A percentile compares a stretch with the other conserved stretches of the same genome.
Evolutionary conservation across 2,888 invertebrate genomes (phyloP).

Genomic region (Caenorhabditis becei): DNA sequence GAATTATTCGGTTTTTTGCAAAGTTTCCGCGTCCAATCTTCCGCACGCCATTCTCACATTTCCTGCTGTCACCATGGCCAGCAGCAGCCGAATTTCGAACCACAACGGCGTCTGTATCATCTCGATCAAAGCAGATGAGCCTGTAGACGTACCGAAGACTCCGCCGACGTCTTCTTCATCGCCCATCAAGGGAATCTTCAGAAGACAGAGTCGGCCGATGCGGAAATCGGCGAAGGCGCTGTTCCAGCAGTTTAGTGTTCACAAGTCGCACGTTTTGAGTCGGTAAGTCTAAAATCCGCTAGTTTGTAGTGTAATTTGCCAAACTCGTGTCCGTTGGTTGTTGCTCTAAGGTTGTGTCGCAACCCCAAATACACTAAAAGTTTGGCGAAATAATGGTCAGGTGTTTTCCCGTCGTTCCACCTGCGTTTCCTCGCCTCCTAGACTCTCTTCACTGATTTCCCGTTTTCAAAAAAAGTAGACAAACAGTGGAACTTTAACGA

Average conservation of each 20-base stretch:
- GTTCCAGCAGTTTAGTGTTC: constrained; percentile 52
- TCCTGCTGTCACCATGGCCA: neutral
- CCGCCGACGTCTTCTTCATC: constrained; percentile 18
- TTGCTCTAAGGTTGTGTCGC: too few species aligned
- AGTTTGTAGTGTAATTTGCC: neutral
- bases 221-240: constrained; percentile 56
- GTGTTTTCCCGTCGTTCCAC: neutral
- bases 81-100: constrained; percentile 25
- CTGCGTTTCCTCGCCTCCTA: neutral
- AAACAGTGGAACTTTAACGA: constrained; percentile 31
- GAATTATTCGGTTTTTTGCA: too few species aligned
- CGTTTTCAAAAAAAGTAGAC: neutral
- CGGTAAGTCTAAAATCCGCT: constrained; percentile 18
- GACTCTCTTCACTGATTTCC: constrained; percentile 2
- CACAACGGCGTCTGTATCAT: constrained; percentile 58
- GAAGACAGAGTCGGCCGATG: constrained; percentile 59
- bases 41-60: neutral
- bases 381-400: constrained; percentile 19
- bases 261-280: constrained; percentile 14
- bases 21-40: neutral
- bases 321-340: neutral
- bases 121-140: constrained; percentile 35
- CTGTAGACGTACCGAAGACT: constrained; percentile 13
- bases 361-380: neutral
- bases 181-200: constrained; percentile 58